Evolutionary conservation across 2,797 vertebrate species (phyloP), one percentile per base, ranked within the genome.

Genomic region (Sebastes diaconus): DNA sequence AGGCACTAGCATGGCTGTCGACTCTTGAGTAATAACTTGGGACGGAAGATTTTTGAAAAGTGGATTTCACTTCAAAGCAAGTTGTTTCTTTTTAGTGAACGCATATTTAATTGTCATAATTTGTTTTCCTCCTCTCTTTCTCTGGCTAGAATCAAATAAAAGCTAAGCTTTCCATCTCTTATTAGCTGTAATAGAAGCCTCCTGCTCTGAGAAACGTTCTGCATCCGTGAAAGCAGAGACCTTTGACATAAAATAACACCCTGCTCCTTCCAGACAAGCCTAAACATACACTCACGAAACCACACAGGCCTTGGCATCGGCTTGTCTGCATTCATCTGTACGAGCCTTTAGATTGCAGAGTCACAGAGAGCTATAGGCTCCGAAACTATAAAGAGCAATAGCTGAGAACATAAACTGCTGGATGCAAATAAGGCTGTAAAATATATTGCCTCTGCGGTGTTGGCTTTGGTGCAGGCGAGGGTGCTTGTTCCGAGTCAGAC

Each of bases 341-440:
- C 20, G 63, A 72, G 74, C 68, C 30, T 46, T 57, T 72, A 64
- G 58, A 85, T 60, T 77, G 82, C 84, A 83, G 90, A 90, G 85
- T 90, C 84, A 86, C 82, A 83, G 50, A 75, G 68, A 85, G 60
- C 75, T 83, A 87, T 88, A 83, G 82, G 66, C 79, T 84, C 75
- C 46, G 78, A 85, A 75, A 50, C 77, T 83, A 80, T 84, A 84
- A 88, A 84, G 84, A 70, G 81, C 65, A 77, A 68, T 39, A 73
- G 73, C 84, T 79, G 75, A 61, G 79, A 79, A 77, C 81, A 87
- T 81, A 84, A 89, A 87, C 68, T 63, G 68, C 22, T 86, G 81
- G 61, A 91, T 90, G 84, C 83, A 93, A 92, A 90, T 81, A 83
- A 86, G 52, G 72, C 30, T 52, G 76, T 92, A 86, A 92, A 94